A percentile compares a stretch with the other conserved stretches of the same genome.
These are phyloP conservation scores for Crotalus viridis DNA, from an alignment of 2,113 vertebrate genomes.

Conservation along the genomic window DNA sequence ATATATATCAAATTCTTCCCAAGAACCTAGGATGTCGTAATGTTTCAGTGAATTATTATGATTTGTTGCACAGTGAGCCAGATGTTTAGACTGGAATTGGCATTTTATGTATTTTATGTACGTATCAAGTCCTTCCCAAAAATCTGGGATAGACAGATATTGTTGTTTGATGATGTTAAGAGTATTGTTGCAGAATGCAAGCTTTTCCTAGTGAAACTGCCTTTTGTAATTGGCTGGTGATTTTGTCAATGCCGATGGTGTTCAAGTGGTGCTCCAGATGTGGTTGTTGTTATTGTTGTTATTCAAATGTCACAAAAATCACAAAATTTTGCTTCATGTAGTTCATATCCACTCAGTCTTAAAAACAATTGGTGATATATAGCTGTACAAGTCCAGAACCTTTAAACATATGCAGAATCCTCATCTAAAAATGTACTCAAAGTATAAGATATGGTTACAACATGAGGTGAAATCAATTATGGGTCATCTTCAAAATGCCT, in stretches of 20 bases:
- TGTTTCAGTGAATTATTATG: background rate
- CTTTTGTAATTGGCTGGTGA: background rate
- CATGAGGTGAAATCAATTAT: background rate
- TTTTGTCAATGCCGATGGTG: background rate
- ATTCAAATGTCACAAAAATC: background rate
- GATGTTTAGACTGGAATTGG: background rate
- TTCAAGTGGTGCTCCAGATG: background rate
- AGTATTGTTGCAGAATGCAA: background rate
- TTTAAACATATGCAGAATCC: background rate
- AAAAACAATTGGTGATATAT: background rate
- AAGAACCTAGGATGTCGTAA: background rate
- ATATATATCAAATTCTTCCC: background rate
- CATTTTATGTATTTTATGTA: background rate
- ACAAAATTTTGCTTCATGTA: background rate
- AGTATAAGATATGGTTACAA: background rate
- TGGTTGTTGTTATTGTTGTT: background rate
- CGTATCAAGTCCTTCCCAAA: background rate
- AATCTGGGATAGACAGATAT: background rate
- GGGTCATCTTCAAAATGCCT: background rate
- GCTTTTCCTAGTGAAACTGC: background rate
- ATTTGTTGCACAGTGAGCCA: background rate
- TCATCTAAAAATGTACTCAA: background rate
- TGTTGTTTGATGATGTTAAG: background rate
- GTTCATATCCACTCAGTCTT: background rate
- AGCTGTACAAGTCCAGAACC: background rate